Base-by-base conservation (phyloP, 1,140 invertebrate species). In the Eciton burchellii region DNA sequence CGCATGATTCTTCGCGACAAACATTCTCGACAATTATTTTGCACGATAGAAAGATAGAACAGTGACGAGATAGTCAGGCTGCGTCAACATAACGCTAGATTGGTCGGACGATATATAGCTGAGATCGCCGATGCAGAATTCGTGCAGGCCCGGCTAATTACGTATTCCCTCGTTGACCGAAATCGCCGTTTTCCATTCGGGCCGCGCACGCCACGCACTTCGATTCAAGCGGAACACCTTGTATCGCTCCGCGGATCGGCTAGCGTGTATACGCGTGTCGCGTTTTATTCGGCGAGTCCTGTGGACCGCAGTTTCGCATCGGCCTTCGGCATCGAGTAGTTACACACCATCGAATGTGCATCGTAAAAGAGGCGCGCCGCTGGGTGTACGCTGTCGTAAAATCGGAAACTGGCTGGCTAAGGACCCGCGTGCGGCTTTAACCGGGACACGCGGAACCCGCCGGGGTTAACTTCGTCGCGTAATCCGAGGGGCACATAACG, bases 111-210 rank as follows among this genome's bases (percentile, higher is more conserved):
- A 9, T 26, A 68, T 70, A 57, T 45, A 56, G 5, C 21, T 11
- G 9, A 35, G 8, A 43, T 54, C 26, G 24, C 5, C 60, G 57
- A 35, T 19, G 26, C 59, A 16, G n/a, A 14, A 76, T 68, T 79
- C 35, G 49, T 52, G 68, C 21, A 16, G 11, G 47, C 21, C 29
- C 63, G 63, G 66, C 84, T 87, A 86, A 87, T 87, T 86, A 87
- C 86, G 41, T 82, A 21, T 79, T 82, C 82, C 81, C 84, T 65
- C 43, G 81, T 86, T 57, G 72, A 83, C 86, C 72, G 57, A 82
- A 86, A 87, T 87, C 68, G 47, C 72, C 71, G 81, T 82, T 87
- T 70, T 79, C 84, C 59, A 63, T 86, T 71, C 72, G 72, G 73
- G 57, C 84, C 66, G 49, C 54, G 70, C 56, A 70, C 6, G 35